A percentile compares a stretch with the other conserved stretches of the same genome.
Conservation (phyloP, 2,797 vertebrate species). For the Pantherophis vulpinus region DNA sequence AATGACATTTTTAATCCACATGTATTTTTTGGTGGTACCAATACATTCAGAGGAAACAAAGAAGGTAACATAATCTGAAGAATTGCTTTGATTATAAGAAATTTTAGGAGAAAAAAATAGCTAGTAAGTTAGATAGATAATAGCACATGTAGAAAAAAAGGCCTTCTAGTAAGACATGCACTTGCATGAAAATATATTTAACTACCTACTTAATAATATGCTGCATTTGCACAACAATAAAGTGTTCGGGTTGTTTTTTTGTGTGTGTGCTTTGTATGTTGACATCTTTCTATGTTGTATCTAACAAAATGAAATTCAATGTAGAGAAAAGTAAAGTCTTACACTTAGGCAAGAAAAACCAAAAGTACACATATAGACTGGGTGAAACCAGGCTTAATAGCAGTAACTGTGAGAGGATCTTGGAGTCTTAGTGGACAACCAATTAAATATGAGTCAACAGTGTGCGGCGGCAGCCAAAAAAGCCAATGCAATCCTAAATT, state of each 20-base stretch:
- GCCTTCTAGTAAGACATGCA: conserved; percentile 28
- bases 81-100: conserved; percentile 34
- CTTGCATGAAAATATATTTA: conserved; percentile 11
- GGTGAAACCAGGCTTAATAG: no score
- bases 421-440: no score
- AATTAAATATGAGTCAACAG: no score
- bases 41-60: background rate
- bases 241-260: conserved; percentile 38
- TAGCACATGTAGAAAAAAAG: conserved; percentile 18
- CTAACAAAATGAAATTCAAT: background rate
- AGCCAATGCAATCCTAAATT: no score
- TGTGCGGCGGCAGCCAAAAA: no score
- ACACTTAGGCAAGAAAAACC: background rate
- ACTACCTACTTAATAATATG: conserved; percentile 31
- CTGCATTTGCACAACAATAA: conserved; percentile 68
- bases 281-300: conserved; percentile 35
- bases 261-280: conserved; percentile 4
- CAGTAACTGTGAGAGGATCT: no score
- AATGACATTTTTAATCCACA: conserved; percentile 11
- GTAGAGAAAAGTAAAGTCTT: background rate
- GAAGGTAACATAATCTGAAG: conserved; percentile 31
- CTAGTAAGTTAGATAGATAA: conserved; percentile 35
- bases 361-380: no score
- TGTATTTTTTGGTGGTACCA: background rate
- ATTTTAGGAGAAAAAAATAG: conserved; percentile 16